Base-by-base conservation (phyloP, 2,888 invertebrate species). In the Cataglyphis rosenhaueri region DNA sequence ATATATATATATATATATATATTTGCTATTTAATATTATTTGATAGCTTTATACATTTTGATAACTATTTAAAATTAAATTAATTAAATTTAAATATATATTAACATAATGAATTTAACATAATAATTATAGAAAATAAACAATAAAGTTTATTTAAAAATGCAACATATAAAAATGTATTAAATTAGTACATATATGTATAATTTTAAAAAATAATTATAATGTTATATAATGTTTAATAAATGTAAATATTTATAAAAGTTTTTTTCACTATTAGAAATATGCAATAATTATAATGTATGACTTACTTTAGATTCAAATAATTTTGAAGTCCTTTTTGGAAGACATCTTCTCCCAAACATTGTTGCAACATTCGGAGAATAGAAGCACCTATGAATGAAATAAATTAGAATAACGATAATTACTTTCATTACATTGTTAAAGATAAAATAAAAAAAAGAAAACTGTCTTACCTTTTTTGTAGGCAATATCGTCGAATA, bases 401-500 rank as follows among this genome's bases (percentile, higher is more conserved):
- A 59, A 29, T 55, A 32, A 59, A 55, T 55, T 15, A 74, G n/a
- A 21, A 4, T 61, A 38, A 9, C 9, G 35, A 41, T 0, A 21
- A 18, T 65, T 1, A 48, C 29, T 74, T 55, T 35, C 9, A n/a
- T 32, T 38, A 3, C 10, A 2, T 41, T 35, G 1, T 32, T 0
- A 0, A 59, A 44, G 6, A 32, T 48, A 48, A 12, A 59, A 59
- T 0, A 48, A 29, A 70, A 32, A 25, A 25, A 25, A 25, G 0
- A 1, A 10, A 0, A 3, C 21, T 78, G 0, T 18, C 32, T 76
- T 93, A 96, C 96, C 96, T 95, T 96, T 96, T 84, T 95, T 95
- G 87, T 96, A 96, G 64, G 96, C 95, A 1, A 96, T 95, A n/a
- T 94, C 94, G 87, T 96, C 96, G 91, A 96, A 96, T 15, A 96